These are phyloP conservation scores for Formica aserva DNA, from an alignment of 2,888 invertebrate genomes.

Conservation along the genomic window DNA sequence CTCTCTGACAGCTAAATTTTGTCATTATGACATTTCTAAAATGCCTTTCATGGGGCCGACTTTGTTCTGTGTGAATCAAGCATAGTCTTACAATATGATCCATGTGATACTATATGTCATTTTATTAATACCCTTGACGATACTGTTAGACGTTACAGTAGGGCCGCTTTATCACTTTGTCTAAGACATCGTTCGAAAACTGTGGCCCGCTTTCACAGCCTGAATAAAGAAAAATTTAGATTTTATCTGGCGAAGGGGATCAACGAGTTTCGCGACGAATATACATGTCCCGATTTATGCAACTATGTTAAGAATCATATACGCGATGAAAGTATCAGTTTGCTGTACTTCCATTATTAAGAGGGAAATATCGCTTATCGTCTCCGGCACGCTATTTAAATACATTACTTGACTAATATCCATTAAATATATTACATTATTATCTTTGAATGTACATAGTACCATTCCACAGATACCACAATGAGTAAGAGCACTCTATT, in stretches of 20 bases:
- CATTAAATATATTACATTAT: constrained; percentile 22
- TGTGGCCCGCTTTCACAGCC: constrained; percentile 45
- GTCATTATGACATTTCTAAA: background rate
- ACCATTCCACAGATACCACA: background rate
- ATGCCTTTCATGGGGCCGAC: background rate
- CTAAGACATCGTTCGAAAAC: constrained; percentile 30
- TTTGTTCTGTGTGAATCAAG: background rate
- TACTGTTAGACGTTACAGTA: constrained; percentile 22
- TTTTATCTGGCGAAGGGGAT: constrained; percentile 31
- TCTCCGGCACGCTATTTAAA: constrained; percentile 19
- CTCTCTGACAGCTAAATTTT: background rate
- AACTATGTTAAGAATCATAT: constrained; percentile 39
- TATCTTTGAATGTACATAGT: background rate
- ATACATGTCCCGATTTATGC: constrained; percentile 25
- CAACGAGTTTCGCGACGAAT: constrained; percentile 16
- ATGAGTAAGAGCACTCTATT: background rate
- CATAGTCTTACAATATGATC: background rate
- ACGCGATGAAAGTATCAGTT: constrained; percentile 8
- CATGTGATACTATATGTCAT: background rate
- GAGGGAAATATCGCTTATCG: constrained; percentile 19
- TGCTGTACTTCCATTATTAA: constrained; percentile 2
- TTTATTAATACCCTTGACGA: background rate
- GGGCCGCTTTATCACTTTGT: constrained; percentile 30
- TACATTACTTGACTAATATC: background rate
- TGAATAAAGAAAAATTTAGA: constrained; percentile 44